phyloP scores from a whole-genome alignment of 2,888 invertebrate genomes.

The Drosophila kuntzei region DNA sequence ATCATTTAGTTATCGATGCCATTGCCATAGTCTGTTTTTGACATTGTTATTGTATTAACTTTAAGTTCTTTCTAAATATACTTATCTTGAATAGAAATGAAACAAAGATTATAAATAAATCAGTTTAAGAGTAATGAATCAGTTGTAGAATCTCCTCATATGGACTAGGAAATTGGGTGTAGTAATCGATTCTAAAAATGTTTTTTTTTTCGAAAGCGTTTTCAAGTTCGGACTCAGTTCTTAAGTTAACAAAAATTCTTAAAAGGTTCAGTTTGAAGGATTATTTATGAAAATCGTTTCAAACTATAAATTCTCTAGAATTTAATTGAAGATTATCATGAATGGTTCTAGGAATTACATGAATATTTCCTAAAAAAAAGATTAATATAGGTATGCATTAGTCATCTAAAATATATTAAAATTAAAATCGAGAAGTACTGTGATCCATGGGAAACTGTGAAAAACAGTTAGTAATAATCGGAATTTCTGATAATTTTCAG shows the following conservation, averaged over 20 bases:
- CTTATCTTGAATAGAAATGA: no score
- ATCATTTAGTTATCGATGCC: constrained; percentile 45
- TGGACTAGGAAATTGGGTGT: no score
- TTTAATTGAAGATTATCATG: background rate
- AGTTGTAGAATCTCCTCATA: no score
- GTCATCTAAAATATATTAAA: background rate
- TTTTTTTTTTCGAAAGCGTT: no score
- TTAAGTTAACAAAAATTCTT: no score
- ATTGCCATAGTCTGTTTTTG: constrained; percentile 51
- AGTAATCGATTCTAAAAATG: no score
- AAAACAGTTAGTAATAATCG: background rate
- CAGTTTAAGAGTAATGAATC: no score
- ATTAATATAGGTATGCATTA: background rate
- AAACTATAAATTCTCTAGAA: background rate
- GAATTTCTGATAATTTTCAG: background rate
- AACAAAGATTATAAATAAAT: no score
- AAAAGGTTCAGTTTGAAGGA: no score
- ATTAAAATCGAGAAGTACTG: background rate
- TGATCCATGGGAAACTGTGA: background rate
- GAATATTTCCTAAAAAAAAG: background rate
- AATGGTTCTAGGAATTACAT: background rate
- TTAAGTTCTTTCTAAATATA: constrained; percentile 21
- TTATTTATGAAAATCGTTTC: background rate
- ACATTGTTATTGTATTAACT: constrained; percentile 33
- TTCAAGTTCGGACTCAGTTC: no score